Conservation (phyloP, 2,797 vertebrate species). For the Protosalanx chinensis region DNA sequence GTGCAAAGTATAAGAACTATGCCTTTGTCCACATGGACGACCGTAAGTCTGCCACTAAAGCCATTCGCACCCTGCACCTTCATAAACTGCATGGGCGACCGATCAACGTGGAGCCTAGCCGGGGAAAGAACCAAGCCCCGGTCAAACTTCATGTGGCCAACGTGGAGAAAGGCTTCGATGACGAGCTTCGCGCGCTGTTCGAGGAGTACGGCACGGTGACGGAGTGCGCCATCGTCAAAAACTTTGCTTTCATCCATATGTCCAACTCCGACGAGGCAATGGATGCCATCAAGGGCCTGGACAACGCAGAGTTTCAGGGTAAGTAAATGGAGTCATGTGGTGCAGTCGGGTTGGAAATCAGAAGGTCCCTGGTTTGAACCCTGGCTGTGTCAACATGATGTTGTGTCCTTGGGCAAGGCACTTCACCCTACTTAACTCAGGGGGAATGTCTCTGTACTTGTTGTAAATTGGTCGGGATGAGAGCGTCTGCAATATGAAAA, state of each 20-base stretch:
- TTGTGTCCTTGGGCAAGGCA: too few relatives aligned
- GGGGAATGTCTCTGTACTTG: too few relatives aligned
- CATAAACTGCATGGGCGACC: constrained; percentile 70
- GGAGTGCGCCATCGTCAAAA: constrained; percentile 75
- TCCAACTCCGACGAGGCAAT: constrained; percentile 74
- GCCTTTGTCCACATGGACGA: constrained; percentile 82
- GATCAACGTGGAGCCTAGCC: constrained; percentile 79
- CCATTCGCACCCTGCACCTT: constrained; percentile 74
- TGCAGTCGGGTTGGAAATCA: too few relatives aligned
- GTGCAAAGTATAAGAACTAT: constrained; percentile 80
- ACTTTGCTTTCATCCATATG: constrained; percentile 83
- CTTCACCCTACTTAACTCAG: too few relatives aligned
- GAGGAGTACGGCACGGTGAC: constrained; percentile 76
- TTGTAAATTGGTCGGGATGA: too few relatives aligned
- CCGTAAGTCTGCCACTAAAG: constrained; percentile 76
- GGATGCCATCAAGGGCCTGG: constrained; percentile 76
- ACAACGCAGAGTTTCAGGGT: constrained; percentile 78
- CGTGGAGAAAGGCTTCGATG: constrained; percentile 72
- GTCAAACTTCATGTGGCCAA: constrained; percentile 79
- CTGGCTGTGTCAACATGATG: too few relatives aligned
- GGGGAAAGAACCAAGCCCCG: constrained; percentile 71
- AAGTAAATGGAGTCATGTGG: constrained; percentile 17
- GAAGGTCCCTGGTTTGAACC: too few relatives aligned
- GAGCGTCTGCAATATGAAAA: too few relatives aligned
- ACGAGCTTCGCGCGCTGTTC: constrained; percentile 71